These are phyloP conservation scores for Pleuronectes platessa DNA, from an alignment of 2,113 vertebrate genomes.

Conservation along the genomic window DNA sequence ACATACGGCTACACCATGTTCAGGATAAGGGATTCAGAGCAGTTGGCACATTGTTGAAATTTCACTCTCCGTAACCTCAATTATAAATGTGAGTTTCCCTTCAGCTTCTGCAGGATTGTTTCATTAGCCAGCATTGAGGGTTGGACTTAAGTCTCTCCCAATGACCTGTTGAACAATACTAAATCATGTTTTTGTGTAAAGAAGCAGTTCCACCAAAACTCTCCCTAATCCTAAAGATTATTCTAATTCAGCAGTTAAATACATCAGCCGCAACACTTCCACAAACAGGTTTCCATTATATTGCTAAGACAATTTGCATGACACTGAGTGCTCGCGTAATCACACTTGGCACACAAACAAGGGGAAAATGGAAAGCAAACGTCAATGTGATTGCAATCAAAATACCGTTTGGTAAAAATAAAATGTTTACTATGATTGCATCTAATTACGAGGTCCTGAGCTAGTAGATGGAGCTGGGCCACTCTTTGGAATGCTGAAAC, in stretches of 20 bases:
- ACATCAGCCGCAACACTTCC: conserved; percentile 12
- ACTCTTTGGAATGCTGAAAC: conserved; percentile 26
- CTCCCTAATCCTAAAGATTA: conserved; percentile 35
- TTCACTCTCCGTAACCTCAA: conserved; percentile 43
- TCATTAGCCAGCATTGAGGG: conserved; percentile 42
- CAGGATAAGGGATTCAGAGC: not conserved
- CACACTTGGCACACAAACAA: conserved; percentile 10
- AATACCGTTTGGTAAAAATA: conserved; percentile 32
- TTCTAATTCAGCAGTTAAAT: conserved; percentile 51
- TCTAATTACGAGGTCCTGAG: conserved; percentile 48
- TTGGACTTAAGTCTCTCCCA: conserved; percentile 12
- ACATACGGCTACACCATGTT: not conserved
- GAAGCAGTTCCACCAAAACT: conserved; percentile 9
- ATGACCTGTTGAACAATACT: conserved; percentile 39
- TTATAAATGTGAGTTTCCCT: conserved; percentile 39
- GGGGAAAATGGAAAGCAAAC: conserved; percentile 26
- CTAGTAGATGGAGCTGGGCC: conserved; percentile 18
- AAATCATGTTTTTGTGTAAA: conserved; percentile 34
- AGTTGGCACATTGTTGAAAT: conserved; percentile 35
- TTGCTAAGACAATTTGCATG: conserved; percentile 31
- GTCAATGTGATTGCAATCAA: conserved; percentile 56
- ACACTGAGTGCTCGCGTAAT: conserved; percentile 13
- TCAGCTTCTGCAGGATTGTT: conserved; percentile 41
- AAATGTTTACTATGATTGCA: conserved; percentile 37
- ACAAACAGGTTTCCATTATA: conserved; percentile 23